These are phyloP conservation scores for Tenthredo amoena DNA, from an alignment of 2,888 invertebrate genomes.

Conservation along the genomic window DNA sequence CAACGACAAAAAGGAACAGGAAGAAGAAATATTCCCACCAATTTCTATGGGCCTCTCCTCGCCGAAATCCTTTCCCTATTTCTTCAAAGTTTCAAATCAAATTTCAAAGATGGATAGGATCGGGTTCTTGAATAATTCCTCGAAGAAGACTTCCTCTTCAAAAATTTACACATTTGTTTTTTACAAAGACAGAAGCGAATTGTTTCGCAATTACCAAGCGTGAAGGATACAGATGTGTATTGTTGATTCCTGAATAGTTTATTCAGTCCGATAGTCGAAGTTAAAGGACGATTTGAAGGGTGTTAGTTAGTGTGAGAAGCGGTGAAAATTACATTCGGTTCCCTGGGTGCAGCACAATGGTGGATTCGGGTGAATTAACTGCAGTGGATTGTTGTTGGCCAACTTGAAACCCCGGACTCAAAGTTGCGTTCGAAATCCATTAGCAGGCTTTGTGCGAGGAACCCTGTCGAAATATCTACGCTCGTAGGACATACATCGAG, in stretches of 20 bases:
- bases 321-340: conserved; percentile 42
- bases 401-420: conserved; percentile 53
- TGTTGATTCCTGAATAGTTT: conserved; percentile 30
- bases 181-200: background rate
- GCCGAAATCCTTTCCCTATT: background rate
- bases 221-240: background rate
- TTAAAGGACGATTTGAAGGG: conserved; percentile 42
- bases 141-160: too few species aligned
- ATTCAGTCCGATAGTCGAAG: conserved; percentile 14
- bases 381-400: conserved; percentile 51
- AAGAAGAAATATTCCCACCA: background rate
- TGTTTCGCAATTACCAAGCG: background rate
- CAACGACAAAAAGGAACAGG: background rate
- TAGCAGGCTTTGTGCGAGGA: conserved; percentile 61
- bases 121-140: too few species aligned
- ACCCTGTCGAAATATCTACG: conserved; percentile 50
- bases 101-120: background rate
- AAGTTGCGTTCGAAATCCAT: conserved; percentile 64
- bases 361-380: conserved; percentile 48
- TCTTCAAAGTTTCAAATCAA: background rate
- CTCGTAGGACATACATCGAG: conserved; percentile 23
- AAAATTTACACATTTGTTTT: too few species aligned
- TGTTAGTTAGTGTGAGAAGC: conserved; percentile 43
- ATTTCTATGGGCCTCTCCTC: background rate
- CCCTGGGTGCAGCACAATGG: conserved; percentile 37